Conservation (phyloP, 1,140 invertebrate genomes). For the Sesamia nonagrioides region DNA sequence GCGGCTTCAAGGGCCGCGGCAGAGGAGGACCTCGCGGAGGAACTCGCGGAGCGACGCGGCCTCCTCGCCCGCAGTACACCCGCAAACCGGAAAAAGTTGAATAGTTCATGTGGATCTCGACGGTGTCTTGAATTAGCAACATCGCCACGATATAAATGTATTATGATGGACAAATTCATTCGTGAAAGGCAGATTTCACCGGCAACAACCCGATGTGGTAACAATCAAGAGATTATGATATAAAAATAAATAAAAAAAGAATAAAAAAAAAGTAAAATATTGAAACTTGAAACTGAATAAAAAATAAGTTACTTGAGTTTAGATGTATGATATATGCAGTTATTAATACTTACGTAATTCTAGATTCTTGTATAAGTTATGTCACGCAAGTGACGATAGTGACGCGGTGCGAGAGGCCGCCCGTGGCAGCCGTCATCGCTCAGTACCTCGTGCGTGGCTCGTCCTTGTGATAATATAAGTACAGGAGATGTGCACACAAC, state of each 20-base stretch:
- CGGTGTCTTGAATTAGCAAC: constrained; percentile 51
- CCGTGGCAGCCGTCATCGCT: constrained; percentile 55
- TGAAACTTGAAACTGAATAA: constrained; percentile 85
- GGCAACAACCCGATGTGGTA: constrained; percentile 85
- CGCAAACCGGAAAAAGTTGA: constrained; percentile 79
- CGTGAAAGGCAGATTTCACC: constrained; percentile 87
- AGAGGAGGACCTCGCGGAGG: constrained; percentile 71
- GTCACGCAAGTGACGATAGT: constrained; percentile 70
- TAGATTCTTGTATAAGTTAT: constrained; percentile 83
- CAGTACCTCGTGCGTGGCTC: constrained; percentile 75
- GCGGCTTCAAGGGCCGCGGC: constrained; percentile 80
- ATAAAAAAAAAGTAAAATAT: constrained; percentile 86
- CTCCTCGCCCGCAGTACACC: constrained; percentile 70
- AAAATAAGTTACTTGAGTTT: constrained; percentile 87
- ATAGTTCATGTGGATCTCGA: constrained; percentile 62
- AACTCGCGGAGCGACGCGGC: constrained; percentile 63
- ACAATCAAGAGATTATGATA: constrained; percentile 83
- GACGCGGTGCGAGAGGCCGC: constrained; percentile 59
- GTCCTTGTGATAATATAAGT: constrained; percentile 81
- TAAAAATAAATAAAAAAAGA: constrained; percentile 75
- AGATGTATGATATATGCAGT: constrained; percentile 87
- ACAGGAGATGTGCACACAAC: constrained; percentile 77
- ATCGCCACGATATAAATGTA: constrained; percentile 48
- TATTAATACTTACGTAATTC: constrained; percentile 86
- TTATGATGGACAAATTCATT: constrained; percentile 82